Percentiles rank a stretch among this genome's conserved stretches.
phyloP scores from a whole-genome alignment of 2,888 invertebrate species.

The Harpalus rubripes region DNA sequence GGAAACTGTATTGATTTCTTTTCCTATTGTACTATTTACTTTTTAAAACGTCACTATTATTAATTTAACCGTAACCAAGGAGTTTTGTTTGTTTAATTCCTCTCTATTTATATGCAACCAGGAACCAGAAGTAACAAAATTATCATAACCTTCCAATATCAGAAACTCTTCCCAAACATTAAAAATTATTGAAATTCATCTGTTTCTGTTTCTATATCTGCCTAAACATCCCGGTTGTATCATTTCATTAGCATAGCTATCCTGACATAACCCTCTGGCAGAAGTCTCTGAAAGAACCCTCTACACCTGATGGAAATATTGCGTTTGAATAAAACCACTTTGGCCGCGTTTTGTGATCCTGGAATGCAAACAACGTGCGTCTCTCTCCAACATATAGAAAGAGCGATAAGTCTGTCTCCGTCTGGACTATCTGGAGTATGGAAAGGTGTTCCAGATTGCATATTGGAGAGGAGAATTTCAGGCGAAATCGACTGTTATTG shows the following conservation, averaged over 20 bases:
- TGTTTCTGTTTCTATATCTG: neutral
- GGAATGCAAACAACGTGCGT: conserved; percentile 25
- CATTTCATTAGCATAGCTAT: neutral
- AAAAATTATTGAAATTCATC: neutral
- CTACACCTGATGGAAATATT: conserved; percentile 45
- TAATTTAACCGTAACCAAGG: no score
- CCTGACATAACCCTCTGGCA: neutral
- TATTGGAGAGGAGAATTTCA: neutral
- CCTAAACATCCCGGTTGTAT: neutral
- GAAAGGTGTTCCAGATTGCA: neutral
- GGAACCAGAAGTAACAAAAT: no score
- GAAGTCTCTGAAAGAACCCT: neutral
- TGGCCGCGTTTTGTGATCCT: conserved; percentile 20
- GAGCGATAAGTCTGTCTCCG: neutral
- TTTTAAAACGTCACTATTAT: no score
- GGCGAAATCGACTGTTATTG: neutral
- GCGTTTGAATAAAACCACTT: conserved; percentile 59
- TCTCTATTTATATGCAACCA: no score
- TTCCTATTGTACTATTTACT: no score
- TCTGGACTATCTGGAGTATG: neutral
- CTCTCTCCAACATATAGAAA: neutral
- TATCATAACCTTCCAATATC: neutral
- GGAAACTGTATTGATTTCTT: no score
- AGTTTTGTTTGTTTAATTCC: no score
- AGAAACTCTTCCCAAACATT: neutral